Base-by-base conservation (phyloP, 2,113 vertebrate species). In the Myotis lucifugus region DNA sequence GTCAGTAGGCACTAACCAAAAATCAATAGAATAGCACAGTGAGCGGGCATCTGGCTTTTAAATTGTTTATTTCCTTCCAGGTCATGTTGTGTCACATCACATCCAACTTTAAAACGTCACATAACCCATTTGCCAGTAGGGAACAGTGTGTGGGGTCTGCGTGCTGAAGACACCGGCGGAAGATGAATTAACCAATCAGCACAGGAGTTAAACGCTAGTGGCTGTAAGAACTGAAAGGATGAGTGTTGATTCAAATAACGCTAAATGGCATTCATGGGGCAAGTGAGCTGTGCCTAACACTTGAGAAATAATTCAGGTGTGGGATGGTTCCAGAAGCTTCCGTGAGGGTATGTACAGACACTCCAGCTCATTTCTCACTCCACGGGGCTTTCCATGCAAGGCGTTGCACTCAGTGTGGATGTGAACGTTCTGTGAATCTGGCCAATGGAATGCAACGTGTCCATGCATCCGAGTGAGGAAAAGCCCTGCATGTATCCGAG, bases 121-220 rank as follows among this genome's bases (percentile, higher is more conserved):
- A 85, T 90, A 97, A 94, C 95, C 77, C 92, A 90, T n/a, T 95
- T 95, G 96, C 46, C 59, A 97, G 90, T 96, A 92, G 61, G 96
- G 97, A 97, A 97, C 81, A 92, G 85, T 42, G 83, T 97, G 73
- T 96, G 79, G 96, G 94, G 82, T 89, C 40, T 89, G 84, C 93
- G 95, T 94, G 70, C 59, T 91, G 21, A 48, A 48, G 98, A 91
- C 46, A 96, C 96, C 91, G 78, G 88, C 59, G 85, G 88, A 96
- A 98, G 40, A 97, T 82, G 25, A 78, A 96, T 97, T 96, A 96
- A 90, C 95, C 92, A 92, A 96, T 97, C 96, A 96, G 73, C 95
- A 85, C 97, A 6, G 84, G 96, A 96, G 95, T 97, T 96, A 96
- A 98, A 96, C 4, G 59, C 97, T 83, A 93, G 85, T 78, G 15